A percentile compares a stretch with the other conserved stretches of the same genome.
Evolutionary conservation across 1,140 invertebrate species (phyloP).

Genomic region (Adoxophyes honmai): DNA sequence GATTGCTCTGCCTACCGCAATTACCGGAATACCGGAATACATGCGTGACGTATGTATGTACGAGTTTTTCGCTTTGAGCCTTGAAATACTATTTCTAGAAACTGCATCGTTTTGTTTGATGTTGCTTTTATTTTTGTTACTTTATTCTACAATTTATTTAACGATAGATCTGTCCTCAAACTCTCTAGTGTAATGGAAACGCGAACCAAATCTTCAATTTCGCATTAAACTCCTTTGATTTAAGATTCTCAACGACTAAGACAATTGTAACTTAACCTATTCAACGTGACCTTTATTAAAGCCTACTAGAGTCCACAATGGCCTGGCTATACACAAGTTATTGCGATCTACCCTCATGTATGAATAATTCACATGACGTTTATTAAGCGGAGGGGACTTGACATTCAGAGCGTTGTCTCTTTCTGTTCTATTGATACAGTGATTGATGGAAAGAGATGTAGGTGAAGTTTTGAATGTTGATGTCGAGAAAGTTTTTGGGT

Average conservation of each 20-base stretch:
- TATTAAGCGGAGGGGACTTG: slow-evolving; percentile 53
- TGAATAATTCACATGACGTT: slow-evolving; percentile 72
- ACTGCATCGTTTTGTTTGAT: too few relatives aligned
- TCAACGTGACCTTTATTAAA: not conserved
- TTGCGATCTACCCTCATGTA: slow-evolving; percentile 66
- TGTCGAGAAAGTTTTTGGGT: not conserved
- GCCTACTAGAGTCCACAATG: not conserved
- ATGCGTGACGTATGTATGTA: too few relatives aligned
- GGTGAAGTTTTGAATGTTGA: not conserved
- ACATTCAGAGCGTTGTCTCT: slow-evolving; percentile 33
- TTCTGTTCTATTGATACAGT: slow-evolving; percentile 15
- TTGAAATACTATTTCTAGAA: too few relatives aligned
- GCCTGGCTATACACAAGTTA: slow-evolving; percentile 34
- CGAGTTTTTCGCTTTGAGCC: too few relatives aligned
- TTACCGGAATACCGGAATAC: too few relatives aligned
- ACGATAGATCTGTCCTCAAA: too few relatives aligned
- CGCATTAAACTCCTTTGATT: slow-evolving; percentile 12
- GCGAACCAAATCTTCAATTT: not conserved
- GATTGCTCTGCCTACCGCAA: too few relatives aligned
- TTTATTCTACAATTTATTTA: too few relatives aligned
- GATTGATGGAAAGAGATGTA: not conserved
- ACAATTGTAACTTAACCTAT: slow-evolving; percentile 14
- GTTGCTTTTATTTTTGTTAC: too few relatives aligned
- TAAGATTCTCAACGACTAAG: not conserved
- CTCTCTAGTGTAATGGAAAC: not conserved